Conservation (phyloP, 53 echinoderm and acorn worm genomes). For the Patiria pectinifera region DNA sequence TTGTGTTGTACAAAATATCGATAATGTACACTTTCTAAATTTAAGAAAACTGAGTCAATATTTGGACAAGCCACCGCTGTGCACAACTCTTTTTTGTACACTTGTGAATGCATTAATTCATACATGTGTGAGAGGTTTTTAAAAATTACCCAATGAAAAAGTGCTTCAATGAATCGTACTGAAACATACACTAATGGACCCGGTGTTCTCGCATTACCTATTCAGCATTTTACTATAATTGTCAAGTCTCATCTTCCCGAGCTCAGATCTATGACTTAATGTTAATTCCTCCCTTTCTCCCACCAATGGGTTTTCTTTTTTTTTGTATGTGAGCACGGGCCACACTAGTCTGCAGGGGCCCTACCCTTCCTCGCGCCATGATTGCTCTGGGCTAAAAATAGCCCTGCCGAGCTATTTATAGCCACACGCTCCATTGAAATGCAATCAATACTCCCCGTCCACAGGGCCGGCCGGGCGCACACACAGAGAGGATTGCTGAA, state of each 20-base stretch:
- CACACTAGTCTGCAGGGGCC: slow-evolving; percentile 16
- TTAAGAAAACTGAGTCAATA: not conserved
- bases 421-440: slow-evolving; percentile 67
- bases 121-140: not conserved
- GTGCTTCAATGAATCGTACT: not conserved
- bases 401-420: slow-evolving; percentile 65
- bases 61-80: not conserved
- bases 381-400: slow-evolving; percentile 56
- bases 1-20: not conserved
- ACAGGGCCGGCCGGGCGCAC: not conserved
- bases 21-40: not conserved
- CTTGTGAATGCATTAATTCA: not conserved
- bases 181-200: not conserved
- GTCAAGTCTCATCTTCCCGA: not conserved
- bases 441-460: slow-evolving; percentile 60
- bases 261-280: not conserved
- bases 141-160: not conserved
- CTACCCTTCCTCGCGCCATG: slow-evolving; percentile 37
- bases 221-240: too few species aligned
- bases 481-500: not conserved
- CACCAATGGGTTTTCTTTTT: not conserved
- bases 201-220: too few species aligned
- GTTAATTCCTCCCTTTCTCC: not conserved
- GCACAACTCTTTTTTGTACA: not conserved
- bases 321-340: not conserved